Evolutionary conservation across 2,113 vertebrate species (phyloP), one percentile per base, ranked within the genome.

Genomic region (Ciconia maguari): DNA sequence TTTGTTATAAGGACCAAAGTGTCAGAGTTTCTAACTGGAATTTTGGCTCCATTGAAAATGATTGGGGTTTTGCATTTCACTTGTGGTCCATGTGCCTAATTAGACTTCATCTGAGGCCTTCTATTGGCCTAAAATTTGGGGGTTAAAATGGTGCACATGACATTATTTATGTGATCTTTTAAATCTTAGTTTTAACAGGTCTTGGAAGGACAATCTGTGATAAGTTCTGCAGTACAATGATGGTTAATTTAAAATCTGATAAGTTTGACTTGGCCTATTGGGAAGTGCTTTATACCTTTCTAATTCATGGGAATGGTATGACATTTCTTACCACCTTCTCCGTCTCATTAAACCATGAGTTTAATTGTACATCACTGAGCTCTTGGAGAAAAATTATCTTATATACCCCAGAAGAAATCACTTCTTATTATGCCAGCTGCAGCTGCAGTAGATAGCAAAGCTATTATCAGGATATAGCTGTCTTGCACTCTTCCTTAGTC

Each of bases 291-390:
- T 75, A 68, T 75, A 75, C 34, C 25, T 74, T 93, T 75, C 36
- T 79, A 72, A 87, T 87, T 95, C 72, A 42, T n/a, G 57, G 48
- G 34, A 93, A 89, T 38, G 12, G 69, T 84, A 55, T 48, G 83
- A 83, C 52, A 83, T 92, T 92, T 79, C 66, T 89, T 79, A 57
- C 13, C 20, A 52, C 42, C 21, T 83, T 86, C 36, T 80, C 52
- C 79, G 57, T 92, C 64, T 90, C 69, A 79, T 93, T 87, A 94
- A 96, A 83, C 27, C 25, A 66, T 30, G 32, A 65, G 52, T 94
- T 96, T 94, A 91, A 93, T 78, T 92, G 80, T 69, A 82, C 69
- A 61, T 69, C 26, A 1, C 41, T 89, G 74, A 89, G 22, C 34
- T 92, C 52, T 79, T 82, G 18, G 14, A 94, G 72, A 84, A 84